Evolutionary conservation across 2,113 vertebrate species (phyloP).

Genomic region (rat (Rattus norvegicus)): DNA sequence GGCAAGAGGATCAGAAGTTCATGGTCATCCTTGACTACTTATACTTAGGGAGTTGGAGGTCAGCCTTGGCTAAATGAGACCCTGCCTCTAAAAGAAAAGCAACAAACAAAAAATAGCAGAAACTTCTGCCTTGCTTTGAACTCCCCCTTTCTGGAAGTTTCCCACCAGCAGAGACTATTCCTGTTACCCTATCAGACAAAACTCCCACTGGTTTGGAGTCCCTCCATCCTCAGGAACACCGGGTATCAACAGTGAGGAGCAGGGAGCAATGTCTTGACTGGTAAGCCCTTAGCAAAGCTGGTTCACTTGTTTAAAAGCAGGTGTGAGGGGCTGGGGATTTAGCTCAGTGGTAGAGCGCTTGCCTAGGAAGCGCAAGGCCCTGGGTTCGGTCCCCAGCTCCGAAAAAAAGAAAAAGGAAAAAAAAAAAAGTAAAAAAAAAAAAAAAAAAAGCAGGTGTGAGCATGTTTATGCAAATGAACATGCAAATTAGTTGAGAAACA

Average conservation of each 20-base stretch:
- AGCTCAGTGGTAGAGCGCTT: too few relatives aligned
- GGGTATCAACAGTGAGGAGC: fast-evolving
- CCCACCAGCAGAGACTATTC: background rate
- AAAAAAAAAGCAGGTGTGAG: background rate
- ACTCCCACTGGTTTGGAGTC: background rate
- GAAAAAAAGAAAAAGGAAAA: too few relatives aligned
- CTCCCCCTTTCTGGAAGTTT: background rate
- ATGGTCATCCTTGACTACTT: background rate
- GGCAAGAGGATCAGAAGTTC: background rate
- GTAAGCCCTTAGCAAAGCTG: background rate
- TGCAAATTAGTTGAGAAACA: background rate
- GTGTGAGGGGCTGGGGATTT: too few relatives aligned
- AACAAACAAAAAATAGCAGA: background rate
- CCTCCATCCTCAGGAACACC: background rate
- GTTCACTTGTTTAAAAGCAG: background rate
- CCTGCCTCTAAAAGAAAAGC: background rate
- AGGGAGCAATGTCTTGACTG: background rate
- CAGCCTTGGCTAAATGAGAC: background rate
- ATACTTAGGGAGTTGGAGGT: background rate
- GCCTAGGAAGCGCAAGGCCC: too few relatives aligned
- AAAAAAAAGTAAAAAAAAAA: too few relatives aligned
- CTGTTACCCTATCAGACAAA: background rate
- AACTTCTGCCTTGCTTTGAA: background rate
- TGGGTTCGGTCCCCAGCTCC: too few relatives aligned
- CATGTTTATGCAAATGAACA: background rate